Evolutionary conservation across 2,888 invertebrate genomes (phyloP), one percentile per base, ranked within the genome.

Genomic region (Cantharis lateralis): DNA sequence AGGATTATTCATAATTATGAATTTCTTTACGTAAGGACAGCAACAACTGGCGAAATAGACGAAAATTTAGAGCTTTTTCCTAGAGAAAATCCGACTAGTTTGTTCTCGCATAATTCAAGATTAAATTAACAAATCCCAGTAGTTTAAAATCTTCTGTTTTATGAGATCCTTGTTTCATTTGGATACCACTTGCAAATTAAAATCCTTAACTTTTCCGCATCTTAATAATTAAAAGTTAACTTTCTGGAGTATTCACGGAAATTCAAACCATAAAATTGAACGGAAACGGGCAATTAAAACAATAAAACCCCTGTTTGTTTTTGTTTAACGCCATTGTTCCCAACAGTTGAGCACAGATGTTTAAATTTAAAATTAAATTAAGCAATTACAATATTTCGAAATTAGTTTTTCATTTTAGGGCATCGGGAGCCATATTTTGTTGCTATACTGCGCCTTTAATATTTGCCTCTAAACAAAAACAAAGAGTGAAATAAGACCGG

Each of bases 261-360:
- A 48, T 48, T 48, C n/a, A 48, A 48, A 32, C 63, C 73, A 68
- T 73, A 62, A 62, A 61, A 68, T 73, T 68, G 68, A 68, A 28
- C 73, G 73, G 73, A 73, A 73, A 73, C 62, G 68, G 26, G 73
- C 68, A 73, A 73, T 73, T 73, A 73, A 73, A 73, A 68, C 66
- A 73, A 73, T 73, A 73, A 73, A 73, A 73, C 62, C 68, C 62
- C 62, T 62, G 64, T 68, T 68, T 71, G 64, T 71, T 73, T 73
- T 73, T 68, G 68, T 68, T 72, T 73, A 68, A 13, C 48, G 48
- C 73, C 68, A 15, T 73, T 73, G 48, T 76, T 76, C 70, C 70
- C 72, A 70, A 64, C 70, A 70, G 70, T 76, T 76, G 70, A 66
- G 61, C 73, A 66, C 76, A 76, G 70, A 70, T 76, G 76, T 76